Base-by-base conservation (phyloP, 2,797 vertebrate genomes). In the Gadopsis bispinosus region DNA sequence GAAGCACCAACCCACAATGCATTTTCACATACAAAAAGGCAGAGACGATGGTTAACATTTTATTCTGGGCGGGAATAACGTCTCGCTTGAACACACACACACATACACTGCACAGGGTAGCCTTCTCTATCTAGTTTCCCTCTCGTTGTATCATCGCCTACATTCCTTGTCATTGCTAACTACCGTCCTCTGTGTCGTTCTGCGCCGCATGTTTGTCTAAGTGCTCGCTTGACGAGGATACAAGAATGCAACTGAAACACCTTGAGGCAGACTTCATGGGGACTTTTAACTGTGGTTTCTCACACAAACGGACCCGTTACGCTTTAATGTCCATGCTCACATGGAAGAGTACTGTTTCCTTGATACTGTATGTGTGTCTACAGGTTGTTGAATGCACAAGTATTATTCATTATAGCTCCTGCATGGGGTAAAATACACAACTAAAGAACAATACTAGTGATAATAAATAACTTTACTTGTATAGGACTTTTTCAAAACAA, bases 241-340 rank as follows among this genome's bases (percentile, higher is more conserved):
- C 41, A 76, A 73, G 86, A 91, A 89, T 83, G 80, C 51, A 56
- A 56, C 19, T 51, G 26, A 60, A 80, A 73, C 53, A 65, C 56
- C 66, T 51, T 1, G 14, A 67, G 75, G 72, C 43, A 67, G 54
- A 68, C 69, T 67, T 70, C 58, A 55, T 13, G 26, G 53, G 48
- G 54, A 65, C 69, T 63, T 56, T 56, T 70, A 75, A 87, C 75
- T 62, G 68, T 33, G 59, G 75, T 41, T 69, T 81, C 67, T 47
- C 62, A 59, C 74, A 70, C 64, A 50, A n/a, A 69, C 17, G 1
- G 45, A 65, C 69, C 56, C 58, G 6, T 62, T 53, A n/a, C 12
- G 10, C 55, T 62, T 59, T 39, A 35, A 47, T 35, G 37, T 59
- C 31, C 29, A 73, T 7, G 14, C 47, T 79, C 37, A 3, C 16